These are phyloP conservation scores for Vombatus ursinus DNA, from an alignment of 2,113 vertebrate species.

Conservation along the genomic window DNA sequence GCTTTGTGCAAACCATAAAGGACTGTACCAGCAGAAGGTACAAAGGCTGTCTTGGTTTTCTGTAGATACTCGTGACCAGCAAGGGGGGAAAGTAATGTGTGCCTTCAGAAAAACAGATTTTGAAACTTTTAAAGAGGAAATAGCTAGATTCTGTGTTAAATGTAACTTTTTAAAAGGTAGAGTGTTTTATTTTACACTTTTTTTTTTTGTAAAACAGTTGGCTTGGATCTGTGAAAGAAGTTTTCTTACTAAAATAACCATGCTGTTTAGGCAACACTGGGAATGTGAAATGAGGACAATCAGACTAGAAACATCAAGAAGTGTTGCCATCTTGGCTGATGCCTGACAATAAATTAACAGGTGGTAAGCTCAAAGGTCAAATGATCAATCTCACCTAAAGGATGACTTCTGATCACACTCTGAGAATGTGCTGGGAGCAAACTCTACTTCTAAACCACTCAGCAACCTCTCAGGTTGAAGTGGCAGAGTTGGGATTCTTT, in stretches of 20 bases:
- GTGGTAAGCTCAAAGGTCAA: background rate
- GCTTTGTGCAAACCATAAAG: background rate
- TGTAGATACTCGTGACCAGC: background rate
- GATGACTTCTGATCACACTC: background rate
- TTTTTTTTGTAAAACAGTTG: background rate
- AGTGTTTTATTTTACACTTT: conserved; percentile 30
- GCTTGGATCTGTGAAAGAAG: background rate
- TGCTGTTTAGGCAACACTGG: background rate
- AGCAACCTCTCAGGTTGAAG: background rate
- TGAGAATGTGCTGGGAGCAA: background rate
- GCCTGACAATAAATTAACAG: background rate
- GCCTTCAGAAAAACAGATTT: background rate
- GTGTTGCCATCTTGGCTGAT: background rate
- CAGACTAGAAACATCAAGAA: background rate
- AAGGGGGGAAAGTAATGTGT: background rate
- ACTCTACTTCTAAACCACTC: background rate
- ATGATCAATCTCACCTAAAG: background rate
- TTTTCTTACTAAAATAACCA: background rate
- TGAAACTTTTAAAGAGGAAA: background rate
- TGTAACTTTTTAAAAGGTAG: background rate
- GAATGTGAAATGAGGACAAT: background rate
- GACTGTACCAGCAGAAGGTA: background rate
- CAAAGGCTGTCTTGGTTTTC: background rate
- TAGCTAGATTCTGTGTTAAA: background rate
- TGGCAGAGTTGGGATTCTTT: background rate